Evolutionary conservation across 2,888 invertebrate genomes (phyloP).

Genomic region (Nipponacmea schrenckii): DNA sequence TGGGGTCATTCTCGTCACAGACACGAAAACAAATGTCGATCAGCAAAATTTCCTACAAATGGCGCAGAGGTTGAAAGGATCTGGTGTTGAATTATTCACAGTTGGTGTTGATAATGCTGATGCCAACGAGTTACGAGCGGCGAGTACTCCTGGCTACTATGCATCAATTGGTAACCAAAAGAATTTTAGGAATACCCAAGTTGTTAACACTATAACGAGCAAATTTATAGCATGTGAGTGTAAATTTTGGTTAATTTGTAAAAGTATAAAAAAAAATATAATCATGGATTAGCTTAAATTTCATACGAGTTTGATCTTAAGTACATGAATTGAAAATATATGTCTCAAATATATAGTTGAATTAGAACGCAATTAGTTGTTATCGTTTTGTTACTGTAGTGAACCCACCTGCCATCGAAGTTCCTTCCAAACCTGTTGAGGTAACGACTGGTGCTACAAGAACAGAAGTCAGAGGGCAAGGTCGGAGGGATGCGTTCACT

Average conservation of each 20-base stretch:
- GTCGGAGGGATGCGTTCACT: too few relatives aligned
- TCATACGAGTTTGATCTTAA: background rate
- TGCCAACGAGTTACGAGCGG: slow-evolving; percentile 30
- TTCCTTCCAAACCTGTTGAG: background rate
- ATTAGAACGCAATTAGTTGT: background rate
- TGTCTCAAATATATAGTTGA: background rate
- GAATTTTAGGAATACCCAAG: slow-evolving; percentile 14
- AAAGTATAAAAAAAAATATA: too few relatives aligned
- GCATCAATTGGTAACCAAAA: slow-evolving; percentile 31
- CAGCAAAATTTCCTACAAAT: slow-evolving; percentile 36
- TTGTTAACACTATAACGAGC: slow-evolving; percentile 18
- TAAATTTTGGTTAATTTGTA: too few relatives aligned
- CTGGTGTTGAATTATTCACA: slow-evolving; percentile 43
- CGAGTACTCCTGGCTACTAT: slow-evolving; percentile 34
- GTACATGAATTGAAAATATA: background rate
- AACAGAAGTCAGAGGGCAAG: too few relatives aligned
- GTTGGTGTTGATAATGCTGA: slow-evolving; percentile 37
- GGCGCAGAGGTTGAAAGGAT: slow-evolving; percentile 40
- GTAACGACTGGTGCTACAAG: too few relatives aligned
- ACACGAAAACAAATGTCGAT: slow-evolving; percentile 41
- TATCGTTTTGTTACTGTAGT: background rate
- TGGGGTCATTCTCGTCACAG: slow-evolving; percentile 50
- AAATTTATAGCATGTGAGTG: slow-evolving; percentile 34
- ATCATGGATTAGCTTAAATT: too few relatives aligned
- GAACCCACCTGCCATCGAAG: background rate